phyloP scores from a whole-genome alignment of 2,888 invertebrate species.

The Drosophila phalerata region DNA sequence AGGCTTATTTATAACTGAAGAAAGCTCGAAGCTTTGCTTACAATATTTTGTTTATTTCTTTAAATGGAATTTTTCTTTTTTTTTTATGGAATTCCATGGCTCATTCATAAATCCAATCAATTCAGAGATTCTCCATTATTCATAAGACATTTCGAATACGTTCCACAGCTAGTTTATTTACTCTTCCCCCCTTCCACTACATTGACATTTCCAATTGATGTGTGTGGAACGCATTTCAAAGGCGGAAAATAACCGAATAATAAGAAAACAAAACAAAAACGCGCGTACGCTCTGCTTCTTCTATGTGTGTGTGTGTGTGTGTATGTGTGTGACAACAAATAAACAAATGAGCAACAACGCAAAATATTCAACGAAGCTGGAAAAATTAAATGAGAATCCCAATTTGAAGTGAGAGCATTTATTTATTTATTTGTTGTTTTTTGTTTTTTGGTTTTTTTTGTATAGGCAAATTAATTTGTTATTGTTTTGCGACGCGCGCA shows the following conservation, averaged over 20 bases:
- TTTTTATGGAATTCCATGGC: too few species aligned
- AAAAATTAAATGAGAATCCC: slow-evolving; percentile 20
- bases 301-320: background rate
- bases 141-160: background rate
- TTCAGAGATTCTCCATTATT: background rate
- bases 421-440: too few species aligned
- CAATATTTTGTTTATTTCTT: background rate
- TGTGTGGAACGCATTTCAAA: slow-evolving; percentile 38
- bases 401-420: slow-evolving; percentile 36
- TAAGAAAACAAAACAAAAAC: slow-evolving; percentile 15
- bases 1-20: background rate
- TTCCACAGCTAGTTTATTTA: slow-evolving; percentile 10
- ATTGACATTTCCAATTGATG: slow-evolving; percentile 3
- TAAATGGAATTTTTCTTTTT: too few species aligned
- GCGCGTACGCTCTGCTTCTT: slow-evolving; percentile 24
- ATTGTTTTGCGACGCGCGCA: slow-evolving; percentile 73
- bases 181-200: slow-evolving; percentile 11
- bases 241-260: slow-evolving; percentile 51
- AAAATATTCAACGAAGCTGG: slow-evolving; percentile 25
- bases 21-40: background rate
- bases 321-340: slow-evolving; percentile 33
- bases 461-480: slow-evolving; percentile 58
- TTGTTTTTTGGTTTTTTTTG: slow-evolving; percentile 12
- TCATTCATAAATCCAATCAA: slow-evolving; percentile 7
- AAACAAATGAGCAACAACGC: slow-evolving; percentile 30